phyloP scores from a whole-genome alignment of 2,797 vertebrate genomes.

The Sardinella longiceps region DNA sequence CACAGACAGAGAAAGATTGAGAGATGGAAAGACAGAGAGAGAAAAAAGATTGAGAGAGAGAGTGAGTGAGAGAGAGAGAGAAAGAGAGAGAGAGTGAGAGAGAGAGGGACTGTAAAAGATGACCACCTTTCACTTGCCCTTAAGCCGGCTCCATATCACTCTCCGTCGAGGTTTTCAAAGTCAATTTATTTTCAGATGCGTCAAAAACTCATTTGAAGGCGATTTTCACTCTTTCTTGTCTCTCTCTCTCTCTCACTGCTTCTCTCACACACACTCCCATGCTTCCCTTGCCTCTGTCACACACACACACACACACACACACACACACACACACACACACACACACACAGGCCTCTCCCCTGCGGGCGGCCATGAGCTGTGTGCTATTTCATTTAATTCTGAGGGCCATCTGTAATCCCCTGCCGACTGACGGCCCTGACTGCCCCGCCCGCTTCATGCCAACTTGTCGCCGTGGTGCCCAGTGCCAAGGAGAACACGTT shows the following conservation, averaged over 20 bases:
- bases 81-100: conserved; percentile 20
- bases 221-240: conserved; percentile 61
- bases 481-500: neutral
- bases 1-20: conserved; percentile 16
- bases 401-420: conserved; percentile 77
- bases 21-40: conserved; percentile 16
- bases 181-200: conserved; percentile 78
- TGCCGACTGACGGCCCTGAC: conserved; percentile 49
- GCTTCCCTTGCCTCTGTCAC: conserved; percentile 24
- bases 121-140: conserved; percentile 66
- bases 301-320: neutral
- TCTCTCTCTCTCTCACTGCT: neutral
- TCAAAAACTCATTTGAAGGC: conserved; percentile 74
- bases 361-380: conserved; percentile 52
- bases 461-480: neutral
- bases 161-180: conserved; percentile 73
- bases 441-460: conserved; percentile 7
- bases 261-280: conserved; percentile 14
- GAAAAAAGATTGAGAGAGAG: conserved; percentile 48
- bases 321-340: neutral
- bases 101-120: conserved; percentile 48
- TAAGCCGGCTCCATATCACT: conserved; percentile 66
- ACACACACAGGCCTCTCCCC: conserved; percentile 26
- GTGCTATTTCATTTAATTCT: conserved; percentile 75
- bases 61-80: conserved; percentile 57